phyloP scores from a whole-genome alignment of 2,888 invertebrate genomes.

The Polydrusus pterygomalis region DNA sequence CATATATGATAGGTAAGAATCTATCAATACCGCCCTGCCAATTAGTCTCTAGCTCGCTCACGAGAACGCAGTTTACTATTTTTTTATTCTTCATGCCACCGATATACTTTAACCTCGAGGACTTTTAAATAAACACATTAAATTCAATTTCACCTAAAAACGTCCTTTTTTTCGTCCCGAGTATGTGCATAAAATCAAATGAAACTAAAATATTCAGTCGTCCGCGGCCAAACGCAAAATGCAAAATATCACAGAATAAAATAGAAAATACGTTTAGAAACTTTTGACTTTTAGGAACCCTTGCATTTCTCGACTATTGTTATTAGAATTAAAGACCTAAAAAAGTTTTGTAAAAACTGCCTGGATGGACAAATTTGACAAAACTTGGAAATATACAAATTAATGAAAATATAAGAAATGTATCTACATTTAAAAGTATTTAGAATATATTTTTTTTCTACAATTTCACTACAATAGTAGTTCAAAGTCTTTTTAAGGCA shows the following conservation, averaged over 20 bases:
- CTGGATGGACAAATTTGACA: constrained; percentile 7
- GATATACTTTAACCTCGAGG: constrained; percentile 1
- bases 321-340: constrained; percentile 10
- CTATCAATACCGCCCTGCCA: no score
- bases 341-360: neutral
- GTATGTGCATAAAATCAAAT: constrained; percentile 31
- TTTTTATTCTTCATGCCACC: neutral
- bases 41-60: no score
- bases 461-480: constrained; percentile 26
- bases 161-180: constrained; percentile 12
- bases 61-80: neutral
- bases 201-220: constrained; percentile 25
- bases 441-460: constrained; percentile 17
- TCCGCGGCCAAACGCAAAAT: constrained; percentile 46
- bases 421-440: constrained; percentile 21
- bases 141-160: constrained; percentile 20
- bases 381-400: neutral
- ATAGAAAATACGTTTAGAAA: constrained; percentile 58
- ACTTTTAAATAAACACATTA: constrained; percentile 11
- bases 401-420: constrained; percentile 16
- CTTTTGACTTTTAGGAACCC: constrained; percentile 62
- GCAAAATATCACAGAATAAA: constrained; percentile 62
- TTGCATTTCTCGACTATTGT: constrained; percentile 59
- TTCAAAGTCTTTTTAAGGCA: constrained; percentile 26
- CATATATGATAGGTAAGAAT: no score